Conservation (phyloP, 2,888 invertebrate genomes). For the Amphiduros pacificus region DNA sequence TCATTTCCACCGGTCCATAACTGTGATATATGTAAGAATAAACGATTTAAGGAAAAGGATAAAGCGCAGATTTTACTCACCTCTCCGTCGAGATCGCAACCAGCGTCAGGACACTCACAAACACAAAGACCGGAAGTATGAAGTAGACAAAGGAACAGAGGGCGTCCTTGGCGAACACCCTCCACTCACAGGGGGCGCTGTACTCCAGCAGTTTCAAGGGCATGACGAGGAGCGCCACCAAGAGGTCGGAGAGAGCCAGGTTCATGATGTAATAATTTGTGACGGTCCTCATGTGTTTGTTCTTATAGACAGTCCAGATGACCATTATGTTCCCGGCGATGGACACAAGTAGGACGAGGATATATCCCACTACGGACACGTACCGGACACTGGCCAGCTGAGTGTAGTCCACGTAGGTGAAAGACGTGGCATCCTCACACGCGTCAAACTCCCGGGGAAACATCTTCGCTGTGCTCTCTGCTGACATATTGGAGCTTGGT, state of each 20-base stretch:
- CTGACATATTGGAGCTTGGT: no score
- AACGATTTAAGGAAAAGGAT: no score
- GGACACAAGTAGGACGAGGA: slow-evolving; percentile 55
- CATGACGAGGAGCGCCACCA: slow-evolving; percentile 60
- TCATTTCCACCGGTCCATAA: no score
- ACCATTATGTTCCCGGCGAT: slow-evolving; percentile 59
- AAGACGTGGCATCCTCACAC: not conserved
- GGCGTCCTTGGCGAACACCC: slow-evolving; percentile 52
- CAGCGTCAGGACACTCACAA: slow-evolving; percentile 60
- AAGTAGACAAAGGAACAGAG: slow-evolving; percentile 58
- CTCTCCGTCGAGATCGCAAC: slow-evolving; percentile 62
- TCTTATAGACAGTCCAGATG: slow-evolving; percentile 58
- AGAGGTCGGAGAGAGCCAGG: slow-evolving; percentile 59
- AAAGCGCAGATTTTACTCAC: no score
- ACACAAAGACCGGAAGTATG: slow-evolving; percentile 61
- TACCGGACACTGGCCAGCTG: slow-evolving; percentile 49
- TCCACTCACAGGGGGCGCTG: slow-evolving; percentile 57
- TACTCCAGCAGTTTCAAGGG: slow-evolving; percentile 61
- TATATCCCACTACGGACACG: slow-evolving; percentile 50
- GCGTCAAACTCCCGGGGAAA: not conserved
- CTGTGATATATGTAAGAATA: no score
- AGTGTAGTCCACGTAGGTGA: slow-evolving; percentile 46
- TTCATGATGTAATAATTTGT: slow-evolving; percentile 62
- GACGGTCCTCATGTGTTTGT: slow-evolving; percentile 61
- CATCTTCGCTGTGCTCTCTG: no score